Evolutionary conservation across 2,888 invertebrate species (phyloP).

Genomic region (Latheticus oryzae): DNA sequence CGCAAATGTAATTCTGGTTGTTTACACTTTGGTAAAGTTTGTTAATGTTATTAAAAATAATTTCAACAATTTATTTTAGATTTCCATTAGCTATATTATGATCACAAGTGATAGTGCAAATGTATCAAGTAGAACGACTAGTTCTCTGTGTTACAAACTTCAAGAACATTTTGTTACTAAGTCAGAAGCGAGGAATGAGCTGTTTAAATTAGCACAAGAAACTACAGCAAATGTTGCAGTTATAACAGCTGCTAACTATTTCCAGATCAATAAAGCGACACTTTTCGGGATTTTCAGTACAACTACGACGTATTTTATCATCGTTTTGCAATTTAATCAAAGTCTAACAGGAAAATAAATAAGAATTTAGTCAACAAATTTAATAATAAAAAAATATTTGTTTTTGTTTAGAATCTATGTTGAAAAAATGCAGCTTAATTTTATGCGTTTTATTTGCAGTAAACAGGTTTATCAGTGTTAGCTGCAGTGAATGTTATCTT

Average conservation of each 20-base stretch:
- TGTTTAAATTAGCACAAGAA: slow-evolving; percentile 36
- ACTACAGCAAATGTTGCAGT: slow-evolving; percentile 16
- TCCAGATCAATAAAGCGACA: slow-evolving; percentile 33
- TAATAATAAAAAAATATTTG: neutral
- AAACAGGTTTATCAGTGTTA: too few relatives aligned
- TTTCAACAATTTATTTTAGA: slow-evolving; percentile 4
- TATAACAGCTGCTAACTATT: slow-evolving; percentile 44
- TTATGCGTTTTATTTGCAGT: too few relatives aligned
- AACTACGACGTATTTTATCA: slow-evolving; percentile 24
- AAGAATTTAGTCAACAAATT: too few relatives aligned
- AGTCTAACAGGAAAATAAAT: slow-evolving; percentile 8
- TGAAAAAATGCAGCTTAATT: too few relatives aligned
- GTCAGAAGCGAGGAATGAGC: slow-evolving; percentile 22
- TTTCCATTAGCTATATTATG: slow-evolving; percentile 17
- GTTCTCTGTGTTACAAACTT: slow-evolving; percentile 27
- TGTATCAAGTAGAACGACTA: slow-evolving; percentile 6
- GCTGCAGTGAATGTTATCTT: too few relatives aligned
- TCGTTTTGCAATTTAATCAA: slow-evolving; percentile 29
- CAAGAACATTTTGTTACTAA: slow-evolving; percentile 36
- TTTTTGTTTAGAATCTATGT: neutral
- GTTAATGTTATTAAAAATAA: slow-evolving; percentile 2
- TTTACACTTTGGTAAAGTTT: slow-evolving; percentile 23
- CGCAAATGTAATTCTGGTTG: slow-evolving; percentile 2
- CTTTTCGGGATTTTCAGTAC: slow-evolving; percentile 22
- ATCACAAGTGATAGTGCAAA: slow-evolving; percentile 6